Conservation (phyloP, 2,113 vertebrate species). For the Notiomystis cincta region DNA sequence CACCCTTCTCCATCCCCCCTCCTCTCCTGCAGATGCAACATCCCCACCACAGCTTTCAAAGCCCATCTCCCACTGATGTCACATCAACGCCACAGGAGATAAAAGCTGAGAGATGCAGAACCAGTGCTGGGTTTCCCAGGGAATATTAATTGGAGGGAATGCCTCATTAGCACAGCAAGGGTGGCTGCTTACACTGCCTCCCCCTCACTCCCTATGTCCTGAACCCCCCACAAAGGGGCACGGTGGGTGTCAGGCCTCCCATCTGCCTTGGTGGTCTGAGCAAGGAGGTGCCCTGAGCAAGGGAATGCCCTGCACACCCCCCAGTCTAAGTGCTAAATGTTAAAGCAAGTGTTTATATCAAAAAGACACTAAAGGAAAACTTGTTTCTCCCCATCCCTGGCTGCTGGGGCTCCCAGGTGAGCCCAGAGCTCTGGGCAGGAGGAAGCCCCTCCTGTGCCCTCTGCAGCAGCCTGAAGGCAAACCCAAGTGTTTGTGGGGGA, state of each 20-base stretch:
- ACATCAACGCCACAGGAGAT: conserved; percentile 28
- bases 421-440: neutral
- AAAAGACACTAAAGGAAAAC: neutral
- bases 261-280: neutral
- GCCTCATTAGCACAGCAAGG: neutral
- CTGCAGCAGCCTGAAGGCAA: neutral
- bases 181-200: neutral
- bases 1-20: neutral
- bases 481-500: neutral
- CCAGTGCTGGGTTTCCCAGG: neutral
- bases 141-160: conserved; percentile 38
- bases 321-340: rapidly evolving
- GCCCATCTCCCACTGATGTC: conserved; percentile 1
- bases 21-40: neutral
- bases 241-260: neutral
- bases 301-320: neutral
- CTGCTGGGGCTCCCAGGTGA: neutral
- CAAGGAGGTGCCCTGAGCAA: neutral
- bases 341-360: neutral
- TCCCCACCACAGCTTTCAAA: conserved; percentile 20
- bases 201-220: rapidly evolving
- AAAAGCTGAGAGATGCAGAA: conserved; percentile 24
- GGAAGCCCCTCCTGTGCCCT: neutral
- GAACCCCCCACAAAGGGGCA: neutral
- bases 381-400: rapidly evolving